These are phyloP conservation scores for Sciurus niger DNA, from an alignment of 2,113 vertebrate genomes.

Conservation along the genomic window DNA sequence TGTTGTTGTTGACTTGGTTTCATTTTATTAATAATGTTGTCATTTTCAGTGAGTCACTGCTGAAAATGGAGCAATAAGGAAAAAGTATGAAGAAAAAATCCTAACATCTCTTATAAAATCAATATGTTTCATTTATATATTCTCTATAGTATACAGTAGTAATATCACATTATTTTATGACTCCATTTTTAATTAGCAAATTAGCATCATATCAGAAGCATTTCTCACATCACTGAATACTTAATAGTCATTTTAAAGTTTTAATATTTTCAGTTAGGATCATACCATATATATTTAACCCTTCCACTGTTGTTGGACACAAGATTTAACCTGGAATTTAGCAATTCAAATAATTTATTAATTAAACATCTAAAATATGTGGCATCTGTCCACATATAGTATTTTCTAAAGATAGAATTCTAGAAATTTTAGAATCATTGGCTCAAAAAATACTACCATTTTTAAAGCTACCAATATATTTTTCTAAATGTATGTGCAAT, in stretches of 20 bases:
- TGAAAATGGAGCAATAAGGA: background rate
- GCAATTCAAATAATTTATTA: background rate
- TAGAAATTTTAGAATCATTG: background rate
- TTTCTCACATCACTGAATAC: background rate
- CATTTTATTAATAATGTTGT: background rate
- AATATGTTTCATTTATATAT: background rate
- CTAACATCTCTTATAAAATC: background rate
- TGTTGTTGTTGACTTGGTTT: background rate
- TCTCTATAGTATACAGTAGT: background rate
- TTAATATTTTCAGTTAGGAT: background rate
- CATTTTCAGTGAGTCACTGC: background rate
- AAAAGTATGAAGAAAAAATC: background rate
- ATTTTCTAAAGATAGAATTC: background rate
- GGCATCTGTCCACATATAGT: background rate
- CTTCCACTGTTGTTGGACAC: background rate
- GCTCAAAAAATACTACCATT: background rate
- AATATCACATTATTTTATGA: background rate
- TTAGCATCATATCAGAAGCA: background rate
- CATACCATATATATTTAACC: background rate
- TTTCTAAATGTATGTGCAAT: background rate
- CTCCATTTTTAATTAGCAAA: background rate
- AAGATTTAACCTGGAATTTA: background rate
- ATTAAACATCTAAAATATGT: background rate
- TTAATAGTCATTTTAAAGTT: background rate
- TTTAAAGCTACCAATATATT: background rate